Percentiles rank a stretch among this genome's conserved stretches.
These are phyloP conservation scores for Lota lota DNA, from an alignment of 2,113 vertebrate genomes.

Conservation along the genomic window DNA sequence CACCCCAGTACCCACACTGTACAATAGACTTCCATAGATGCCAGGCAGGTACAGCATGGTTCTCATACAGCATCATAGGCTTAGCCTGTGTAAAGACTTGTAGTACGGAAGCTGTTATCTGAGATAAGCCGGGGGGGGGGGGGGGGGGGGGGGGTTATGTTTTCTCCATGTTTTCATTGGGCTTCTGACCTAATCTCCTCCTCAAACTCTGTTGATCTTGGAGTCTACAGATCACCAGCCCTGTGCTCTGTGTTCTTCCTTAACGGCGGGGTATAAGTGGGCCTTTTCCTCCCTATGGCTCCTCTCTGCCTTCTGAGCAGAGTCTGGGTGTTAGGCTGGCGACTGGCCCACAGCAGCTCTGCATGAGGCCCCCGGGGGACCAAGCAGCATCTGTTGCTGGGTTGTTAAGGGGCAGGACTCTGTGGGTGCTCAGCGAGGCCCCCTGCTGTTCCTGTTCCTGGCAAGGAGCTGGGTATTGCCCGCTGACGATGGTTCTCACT, in stretches of 20 bases:
- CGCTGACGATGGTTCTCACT: too few relatives aligned
- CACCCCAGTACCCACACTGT: too few relatives aligned
- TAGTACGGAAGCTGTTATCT: background rate
- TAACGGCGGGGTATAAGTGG: too few relatives aligned
- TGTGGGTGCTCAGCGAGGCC: background rate
- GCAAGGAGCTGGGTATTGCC: background rate
- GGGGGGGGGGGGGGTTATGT: background rate
- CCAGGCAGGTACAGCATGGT: background rate
- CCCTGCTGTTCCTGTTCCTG: constrained; percentile 25
- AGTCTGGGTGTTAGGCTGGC: constrained; percentile 13
- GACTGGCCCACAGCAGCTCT: background rate
- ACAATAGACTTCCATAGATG: too few relatives aligned
- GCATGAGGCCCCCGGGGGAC: constrained; percentile 4
- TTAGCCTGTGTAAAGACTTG: background rate
- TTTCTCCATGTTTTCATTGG: background rate
- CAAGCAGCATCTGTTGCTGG: constrained; percentile 37
- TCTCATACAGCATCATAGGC: background rate
- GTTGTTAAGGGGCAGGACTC: background rate
- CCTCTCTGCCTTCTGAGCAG: too few relatives aligned
- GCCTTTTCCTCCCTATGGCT: too few relatives aligned
- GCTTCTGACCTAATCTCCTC: background rate
- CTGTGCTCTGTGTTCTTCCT: background rate
- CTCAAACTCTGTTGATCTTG: background rate
- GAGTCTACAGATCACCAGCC: background rate
- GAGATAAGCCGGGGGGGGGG: too few relatives aligned